Percentiles rank a stretch among this genome's conserved stretches.
Conservation (phyloP, 2,113 vertebrate species). For the Marmota monax region DNA sequence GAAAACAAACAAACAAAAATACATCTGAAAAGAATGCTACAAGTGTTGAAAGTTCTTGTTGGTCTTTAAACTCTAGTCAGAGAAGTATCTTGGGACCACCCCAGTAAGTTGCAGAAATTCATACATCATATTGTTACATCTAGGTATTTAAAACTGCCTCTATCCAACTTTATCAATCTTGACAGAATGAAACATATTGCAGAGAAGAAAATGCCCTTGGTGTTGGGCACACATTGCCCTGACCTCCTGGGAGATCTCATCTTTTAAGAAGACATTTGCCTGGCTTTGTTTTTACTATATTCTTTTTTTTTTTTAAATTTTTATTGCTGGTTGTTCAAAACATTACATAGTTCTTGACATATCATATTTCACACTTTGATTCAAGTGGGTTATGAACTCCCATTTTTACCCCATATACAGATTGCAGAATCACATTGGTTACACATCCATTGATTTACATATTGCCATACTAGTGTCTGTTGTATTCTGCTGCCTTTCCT, state of each 20-base stretch:
- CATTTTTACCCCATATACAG: too few relatives aligned
- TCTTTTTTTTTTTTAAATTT: too few relatives aligned
- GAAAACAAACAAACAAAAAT: constrained; percentile 49
- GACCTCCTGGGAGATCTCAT: neutral
- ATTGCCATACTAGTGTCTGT: too few relatives aligned
- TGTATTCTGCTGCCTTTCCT: too few relatives aligned
- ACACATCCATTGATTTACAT: too few relatives aligned
- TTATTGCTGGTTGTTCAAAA: too few relatives aligned
- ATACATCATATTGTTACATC: neutral
- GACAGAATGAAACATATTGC: neutral
- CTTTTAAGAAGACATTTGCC: neutral
- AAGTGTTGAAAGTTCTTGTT: constrained; percentile 43
- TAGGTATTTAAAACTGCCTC: neutral
- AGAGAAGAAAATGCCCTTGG: neutral
- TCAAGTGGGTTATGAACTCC: too few relatives aligned
- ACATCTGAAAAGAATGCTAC: constrained; percentile 47
- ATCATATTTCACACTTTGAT: too few relatives aligned
- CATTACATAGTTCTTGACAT: too few relatives aligned
- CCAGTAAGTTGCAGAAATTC: constrained; percentile 70
- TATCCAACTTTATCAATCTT: neutral
- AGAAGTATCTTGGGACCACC: constrained; percentile 54
- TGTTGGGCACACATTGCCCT: neutral
- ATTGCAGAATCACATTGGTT: too few relatives aligned
- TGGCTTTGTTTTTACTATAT: too few relatives aligned
- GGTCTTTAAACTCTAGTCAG: constrained; percentile 69